Percentiles rank a stretch among this genome's conserved stretches.
Conservation (phyloP, 2,113 vertebrate genomes). For the Tychaedon coryphoeus region DNA sequence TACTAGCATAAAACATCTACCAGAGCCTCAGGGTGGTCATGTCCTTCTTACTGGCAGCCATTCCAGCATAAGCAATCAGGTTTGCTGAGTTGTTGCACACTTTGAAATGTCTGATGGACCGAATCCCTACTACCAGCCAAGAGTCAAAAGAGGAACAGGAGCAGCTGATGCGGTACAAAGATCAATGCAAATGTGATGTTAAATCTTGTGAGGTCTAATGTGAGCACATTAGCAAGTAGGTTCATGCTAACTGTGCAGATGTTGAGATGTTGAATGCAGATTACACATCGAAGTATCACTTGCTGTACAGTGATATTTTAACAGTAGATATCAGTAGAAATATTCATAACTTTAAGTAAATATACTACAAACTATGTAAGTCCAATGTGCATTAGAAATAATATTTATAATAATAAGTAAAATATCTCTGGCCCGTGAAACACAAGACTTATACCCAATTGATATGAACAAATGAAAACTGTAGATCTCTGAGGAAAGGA, state of each 20-base stretch:
- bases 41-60: background rate
- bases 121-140: background rate
- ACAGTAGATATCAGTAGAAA: no score
- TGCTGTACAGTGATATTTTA: background rate
- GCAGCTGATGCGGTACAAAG: background rate
- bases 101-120: background rate
- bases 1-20: background rate
- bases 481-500: background rate
- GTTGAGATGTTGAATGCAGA: background rate
- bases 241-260: background rate
- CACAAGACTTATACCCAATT: background rate
- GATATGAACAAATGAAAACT: background rate
- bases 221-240: background rate
- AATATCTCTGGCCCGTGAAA: background rate
- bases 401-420: background rate
- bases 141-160: background rate
- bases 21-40: background rate
- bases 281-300: background rate
- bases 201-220: background rate
- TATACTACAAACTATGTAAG: background rate
- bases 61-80: background rate
- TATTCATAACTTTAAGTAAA: background rate
- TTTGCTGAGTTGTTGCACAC: background rate
- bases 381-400: background rate
- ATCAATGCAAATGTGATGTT: background rate